Conservation (phyloP, 2,888 invertebrate species). For the Clepsis dumicolana region DNA sequence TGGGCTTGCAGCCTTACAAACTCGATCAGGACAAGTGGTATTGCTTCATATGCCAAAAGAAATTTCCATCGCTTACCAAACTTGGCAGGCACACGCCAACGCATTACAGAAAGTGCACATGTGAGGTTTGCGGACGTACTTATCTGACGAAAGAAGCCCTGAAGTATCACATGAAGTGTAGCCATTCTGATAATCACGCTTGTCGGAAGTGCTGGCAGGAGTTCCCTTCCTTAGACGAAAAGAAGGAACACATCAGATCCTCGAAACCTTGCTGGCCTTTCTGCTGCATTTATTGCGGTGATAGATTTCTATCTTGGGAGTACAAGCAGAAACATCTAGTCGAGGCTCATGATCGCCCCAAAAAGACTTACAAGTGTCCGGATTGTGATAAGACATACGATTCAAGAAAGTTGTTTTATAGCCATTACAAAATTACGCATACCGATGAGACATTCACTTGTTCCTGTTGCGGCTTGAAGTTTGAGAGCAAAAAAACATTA, state of each 20-base stretch:
- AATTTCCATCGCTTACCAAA: constrained; percentile 65
- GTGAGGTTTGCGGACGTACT: constrained; percentile 72
- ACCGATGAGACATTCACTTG: constrained; percentile 67
- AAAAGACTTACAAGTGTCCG: constrained; percentile 63
- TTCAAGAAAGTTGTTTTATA: constrained; percentile 65
- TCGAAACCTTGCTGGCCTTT: constrained; percentile 70
- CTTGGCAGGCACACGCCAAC: constrained; percentile 71
- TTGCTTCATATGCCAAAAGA: constrained; percentile 66
- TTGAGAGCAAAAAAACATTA: constrained; percentile 59
- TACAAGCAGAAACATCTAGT: constrained; percentile 67
- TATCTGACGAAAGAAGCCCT: constrained; percentile 70
- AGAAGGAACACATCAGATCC: constrained; percentile 61
- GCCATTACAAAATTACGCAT: constrained; percentile 67
- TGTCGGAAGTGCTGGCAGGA: constrained; percentile 75
- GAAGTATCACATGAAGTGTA: constrained; percentile 69
- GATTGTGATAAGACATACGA: constrained; percentile 65
- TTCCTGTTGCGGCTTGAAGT: constrained; percentile 68
- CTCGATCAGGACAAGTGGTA: constrained; percentile 65
- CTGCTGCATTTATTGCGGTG: constrained; percentile 67
- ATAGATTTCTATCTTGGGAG: constrained; percentile 75
- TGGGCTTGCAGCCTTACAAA: constrained; percentile 71
- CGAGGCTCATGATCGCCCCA: constrained; percentile 59
- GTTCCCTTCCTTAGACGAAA: constrained; percentile 62
- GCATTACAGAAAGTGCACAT: constrained; percentile 71
- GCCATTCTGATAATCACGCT: constrained; percentile 62